Evolutionary conservation across 2,113 vertebrate genomes (phyloP), one percentile per base, ranked within the genome.

Genomic region (Ivindomyrus marchei): DNA sequence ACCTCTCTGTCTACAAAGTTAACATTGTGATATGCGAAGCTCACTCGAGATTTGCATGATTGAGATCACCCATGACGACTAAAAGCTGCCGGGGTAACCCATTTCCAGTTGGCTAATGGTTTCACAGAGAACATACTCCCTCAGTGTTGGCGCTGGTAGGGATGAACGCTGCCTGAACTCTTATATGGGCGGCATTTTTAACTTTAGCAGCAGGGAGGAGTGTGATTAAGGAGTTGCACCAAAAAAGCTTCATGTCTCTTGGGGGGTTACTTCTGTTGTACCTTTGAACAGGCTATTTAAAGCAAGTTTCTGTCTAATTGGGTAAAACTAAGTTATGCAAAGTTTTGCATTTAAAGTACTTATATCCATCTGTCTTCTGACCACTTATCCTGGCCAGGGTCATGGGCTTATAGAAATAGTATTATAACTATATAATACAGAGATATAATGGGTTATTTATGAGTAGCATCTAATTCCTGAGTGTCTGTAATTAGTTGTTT

Each of bases 321-420:
- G 39, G 21, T 85, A 85, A 85, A 47, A 85, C 83, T 85, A 85
- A 85, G 83, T n/a, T 85, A 47, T 85, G 21, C 39, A 46, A 85
- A 85, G 45, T 85, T 85, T 85, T 85, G 83, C 42, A 46, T 46
- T 85, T 85, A 85, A 85, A 85, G 83, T 46, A 21, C 21, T 47
- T 36, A 42, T 80, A 80, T 80, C 74, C 74, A 77, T 77, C 70
- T 39, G 36, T 80, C 74, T 80, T 80, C 74, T 80, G 74, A 70
- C n/a, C 62, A 13, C 36, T 80, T 80, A 42, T 80, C 74, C 74
- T 42, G 74, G 17, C 74, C 74, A 80, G 31, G 74, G 74, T 80
- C 36, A 80, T 80, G 31, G 36, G 36, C 13, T 80, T 80, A 39
- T 39, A 39, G 15, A 80, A 19, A 80, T 80, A 39, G 31, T 80